A percentile compares a stretch with the other conserved stretches of the same genome.
Conservation (phyloP, 2,797 vertebrate genomes). For the Miichthys miiuy region DNA sequence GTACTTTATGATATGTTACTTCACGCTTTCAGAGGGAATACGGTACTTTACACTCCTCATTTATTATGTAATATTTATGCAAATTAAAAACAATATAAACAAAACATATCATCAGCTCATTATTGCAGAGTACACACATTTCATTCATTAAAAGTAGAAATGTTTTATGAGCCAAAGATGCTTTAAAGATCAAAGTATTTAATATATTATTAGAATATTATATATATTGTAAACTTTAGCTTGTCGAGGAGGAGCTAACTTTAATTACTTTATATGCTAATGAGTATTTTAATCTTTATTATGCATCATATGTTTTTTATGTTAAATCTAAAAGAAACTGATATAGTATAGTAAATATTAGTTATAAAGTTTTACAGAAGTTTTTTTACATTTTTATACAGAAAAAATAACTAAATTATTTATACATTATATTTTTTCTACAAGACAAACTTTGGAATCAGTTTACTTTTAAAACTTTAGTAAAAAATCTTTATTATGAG, state of each 20-base stretch:
- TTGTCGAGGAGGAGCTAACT: not conserved
- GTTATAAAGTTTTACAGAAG: too few relatives aligned
- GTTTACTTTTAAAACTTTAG: conserved; percentile 6
- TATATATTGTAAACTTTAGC: not conserved
- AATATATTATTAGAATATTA: not conserved
- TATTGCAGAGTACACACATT: not conserved
- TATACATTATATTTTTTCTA: too few relatives aligned
- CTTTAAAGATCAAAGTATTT: not conserved
- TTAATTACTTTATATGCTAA: not conserved
- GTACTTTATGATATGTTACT: not conserved
- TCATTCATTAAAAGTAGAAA: not conserved
- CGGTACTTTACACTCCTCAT: too few relatives aligned
- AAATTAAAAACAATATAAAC: not conserved
- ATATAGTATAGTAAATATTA: too few relatives aligned
- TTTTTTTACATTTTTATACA: too few relatives aligned
- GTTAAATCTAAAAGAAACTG: not conserved
- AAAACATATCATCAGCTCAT: not conserved
- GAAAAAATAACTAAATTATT: too few relatives aligned
- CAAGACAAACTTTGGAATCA: not conserved
- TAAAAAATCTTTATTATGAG: conserved; percentile 60
- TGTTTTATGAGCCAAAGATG: too few relatives aligned
- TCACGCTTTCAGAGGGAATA: not conserved
- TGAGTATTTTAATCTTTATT: not conserved
- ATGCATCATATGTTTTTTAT: not conserved
- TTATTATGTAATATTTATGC: not conserved